Evolutionary conservation across 2,888 invertebrate species (phyloP).

Genomic region (Prosapia bicincta): DNA sequence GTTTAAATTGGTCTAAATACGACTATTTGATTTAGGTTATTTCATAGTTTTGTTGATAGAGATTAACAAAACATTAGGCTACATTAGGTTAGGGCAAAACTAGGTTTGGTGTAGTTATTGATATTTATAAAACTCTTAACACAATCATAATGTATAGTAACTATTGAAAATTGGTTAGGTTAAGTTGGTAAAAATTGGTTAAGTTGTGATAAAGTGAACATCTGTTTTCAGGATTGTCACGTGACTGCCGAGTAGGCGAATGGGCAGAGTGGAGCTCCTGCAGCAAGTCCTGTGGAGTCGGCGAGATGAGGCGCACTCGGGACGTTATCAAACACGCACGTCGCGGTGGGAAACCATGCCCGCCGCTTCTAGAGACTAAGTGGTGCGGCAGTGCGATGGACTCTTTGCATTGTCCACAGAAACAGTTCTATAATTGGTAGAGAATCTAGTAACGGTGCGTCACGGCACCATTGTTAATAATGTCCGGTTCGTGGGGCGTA

Average conservation of each 20-base stretch:
- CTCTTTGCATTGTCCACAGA: neutral
- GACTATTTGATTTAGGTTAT: too few species aligned
- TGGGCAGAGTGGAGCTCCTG: constrained; percentile 88
- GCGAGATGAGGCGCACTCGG: constrained; percentile 77
- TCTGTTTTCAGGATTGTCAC: constrained; percentile 51
- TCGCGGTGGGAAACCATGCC: constrained; percentile 78
- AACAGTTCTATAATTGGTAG: constrained; percentile 8
- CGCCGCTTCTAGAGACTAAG: constrained; percentile 76
- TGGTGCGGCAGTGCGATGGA: constrained; percentile 63
- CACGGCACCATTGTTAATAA: neutral
- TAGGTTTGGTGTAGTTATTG: too few species aligned
- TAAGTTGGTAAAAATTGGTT: too few species aligned
- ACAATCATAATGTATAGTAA: too few species aligned
- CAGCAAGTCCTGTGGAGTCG: constrained; percentile 85
- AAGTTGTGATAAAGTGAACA: too few species aligned
- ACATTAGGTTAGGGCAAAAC: too few species aligned
- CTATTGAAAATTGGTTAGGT: too few species aligned
- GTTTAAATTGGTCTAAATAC: too few species aligned
- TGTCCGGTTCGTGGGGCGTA: neutral
- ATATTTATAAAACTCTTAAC: too few species aligned
- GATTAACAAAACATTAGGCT: too few species aligned
- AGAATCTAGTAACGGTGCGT: neutral
- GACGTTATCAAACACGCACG: constrained; percentile 72
- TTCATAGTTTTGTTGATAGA: too few species aligned
- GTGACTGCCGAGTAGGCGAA: constrained; percentile 79